Conservation (phyloP, 2,797 vertebrate genomes). For the Falco biarmicus region DNA sequence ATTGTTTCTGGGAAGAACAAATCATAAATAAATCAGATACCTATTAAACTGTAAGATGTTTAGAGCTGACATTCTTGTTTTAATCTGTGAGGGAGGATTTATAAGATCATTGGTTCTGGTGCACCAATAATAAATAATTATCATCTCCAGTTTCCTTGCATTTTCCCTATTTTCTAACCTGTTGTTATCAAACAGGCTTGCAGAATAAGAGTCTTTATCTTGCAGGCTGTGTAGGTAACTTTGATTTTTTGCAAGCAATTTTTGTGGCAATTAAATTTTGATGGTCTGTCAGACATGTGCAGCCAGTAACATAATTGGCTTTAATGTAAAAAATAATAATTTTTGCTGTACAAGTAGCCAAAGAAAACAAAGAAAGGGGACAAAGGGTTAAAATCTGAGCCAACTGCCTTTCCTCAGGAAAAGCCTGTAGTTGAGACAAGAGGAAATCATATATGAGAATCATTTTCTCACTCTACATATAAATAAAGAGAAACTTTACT, state of each 20-base stretch:
- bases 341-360: constrained; percentile 67
- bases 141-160: neutral
- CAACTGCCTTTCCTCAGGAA: constrained; percentile 72
- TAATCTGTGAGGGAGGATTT: neutral
- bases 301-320: constrained; percentile 52
- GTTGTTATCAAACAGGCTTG: constrained; percentile 21
- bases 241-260: constrained; percentile 49
- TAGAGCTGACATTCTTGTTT: neutral
- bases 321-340: constrained; percentile 61
- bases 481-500: constrained; percentile 62
- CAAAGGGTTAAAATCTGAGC: constrained; percentile 65
- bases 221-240: neutral
- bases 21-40: constrained; percentile 29
- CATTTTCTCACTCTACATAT: constrained; percentile 42
- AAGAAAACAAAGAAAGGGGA: constrained; percentile 57
- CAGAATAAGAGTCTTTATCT: constrained; percentile 13
- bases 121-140: neutral
- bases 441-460: constrained; percentile 56
- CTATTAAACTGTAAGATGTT: constrained; percentile 12
- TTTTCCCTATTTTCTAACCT: constrained; percentile 32
- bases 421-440: constrained; percentile 64
- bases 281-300: constrained; percentile 56
- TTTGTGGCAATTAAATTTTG: constrained; percentile 60
- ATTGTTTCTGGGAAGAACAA: constrained; percentile 2
- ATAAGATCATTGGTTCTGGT: neutral